Conservation (phyloP, 2,888 invertebrate genomes). For the Dasypolia templi region DNA sequence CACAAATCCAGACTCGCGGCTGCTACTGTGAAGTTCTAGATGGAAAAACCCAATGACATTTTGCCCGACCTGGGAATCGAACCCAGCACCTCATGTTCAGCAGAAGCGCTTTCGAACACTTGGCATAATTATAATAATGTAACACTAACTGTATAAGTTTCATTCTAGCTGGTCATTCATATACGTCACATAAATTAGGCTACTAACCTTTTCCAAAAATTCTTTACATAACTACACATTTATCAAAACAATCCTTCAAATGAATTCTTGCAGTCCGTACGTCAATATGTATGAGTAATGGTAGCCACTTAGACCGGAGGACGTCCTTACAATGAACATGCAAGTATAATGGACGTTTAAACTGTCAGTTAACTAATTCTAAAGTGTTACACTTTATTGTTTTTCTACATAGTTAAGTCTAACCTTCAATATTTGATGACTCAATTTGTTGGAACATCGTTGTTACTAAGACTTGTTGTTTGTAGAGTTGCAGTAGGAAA, state of each 20-base stretch:
- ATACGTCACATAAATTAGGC: no score
- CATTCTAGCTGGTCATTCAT: no score
- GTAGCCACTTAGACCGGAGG: slow-evolving; percentile 20
- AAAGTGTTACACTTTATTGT: slow-evolving; percentile 53
- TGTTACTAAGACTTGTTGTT: neutral
- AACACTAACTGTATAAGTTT: no score
- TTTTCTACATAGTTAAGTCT: slow-evolving; percentile 12
- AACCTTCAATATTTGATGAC: slow-evolving; percentile 43
- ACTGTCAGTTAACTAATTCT: slow-evolving; percentile 32
- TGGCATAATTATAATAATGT: no score
- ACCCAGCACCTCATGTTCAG: no score
- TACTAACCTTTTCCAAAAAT: neutral
- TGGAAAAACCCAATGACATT: no score
- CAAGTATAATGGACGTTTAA: slow-evolving; percentile 38
- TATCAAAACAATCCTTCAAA: slow-evolving; percentile 17
- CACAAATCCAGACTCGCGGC: no score
- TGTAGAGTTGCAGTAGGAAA: neutral
- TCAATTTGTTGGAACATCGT: slow-evolving; percentile 17
- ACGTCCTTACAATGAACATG: slow-evolving; percentile 38
- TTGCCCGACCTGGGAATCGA: no score
- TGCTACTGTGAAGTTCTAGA: no score
- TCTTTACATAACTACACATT: neutral
- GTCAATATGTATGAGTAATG: slow-evolving; percentile 37
- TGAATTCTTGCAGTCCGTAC: slow-evolving; percentile 7
- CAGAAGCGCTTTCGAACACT: no score